Conservation (phyloP, 1,140 invertebrate genomes). For the Oryctes rhinoceros region DNA sequence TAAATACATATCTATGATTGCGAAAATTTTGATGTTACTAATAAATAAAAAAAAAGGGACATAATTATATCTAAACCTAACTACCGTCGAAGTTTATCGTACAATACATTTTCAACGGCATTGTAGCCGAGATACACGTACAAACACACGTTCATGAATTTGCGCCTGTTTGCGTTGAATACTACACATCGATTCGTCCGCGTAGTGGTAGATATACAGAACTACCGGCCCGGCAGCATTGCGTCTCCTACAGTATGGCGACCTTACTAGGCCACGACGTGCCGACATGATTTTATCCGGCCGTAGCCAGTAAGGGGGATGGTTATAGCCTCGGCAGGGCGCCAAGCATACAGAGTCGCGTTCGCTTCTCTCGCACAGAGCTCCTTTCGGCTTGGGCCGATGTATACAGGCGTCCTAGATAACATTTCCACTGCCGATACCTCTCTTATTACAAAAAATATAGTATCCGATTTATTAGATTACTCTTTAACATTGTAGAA, state of each 20-base stretch:
- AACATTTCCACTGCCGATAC: too few species aligned
- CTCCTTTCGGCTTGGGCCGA: background rate
- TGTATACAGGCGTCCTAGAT: background rate
- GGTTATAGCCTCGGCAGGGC: conserved; percentile 16
- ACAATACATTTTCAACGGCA: background rate
- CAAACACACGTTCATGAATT: conserved; percentile 4
- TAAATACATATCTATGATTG: too few species aligned
- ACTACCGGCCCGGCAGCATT: background rate
- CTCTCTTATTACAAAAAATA: too few species aligned
- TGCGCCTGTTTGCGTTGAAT: background rate
- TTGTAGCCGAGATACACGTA: background rate
- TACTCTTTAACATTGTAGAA: too few species aligned
- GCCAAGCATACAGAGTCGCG: conserved; percentile 9
- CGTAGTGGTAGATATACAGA: background rate
- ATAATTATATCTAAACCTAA: too few species aligned
- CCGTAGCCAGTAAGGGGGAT: conserved; percentile 3
- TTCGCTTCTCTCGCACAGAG: background rate
- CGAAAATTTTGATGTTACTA: too few species aligned
- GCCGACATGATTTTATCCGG: conserved; percentile 13
- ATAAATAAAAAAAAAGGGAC: too few species aligned
- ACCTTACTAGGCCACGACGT: background rate
- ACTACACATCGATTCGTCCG: background rate
- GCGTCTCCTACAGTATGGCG: background rate
- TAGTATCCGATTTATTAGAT: too few species aligned
- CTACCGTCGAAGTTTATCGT: too few species aligned